Evolutionary conservation across 2,113 vertebrate genomes (phyloP), one percentile per base, ranked within the genome.

Genomic region (Mirza zaza): DNA sequence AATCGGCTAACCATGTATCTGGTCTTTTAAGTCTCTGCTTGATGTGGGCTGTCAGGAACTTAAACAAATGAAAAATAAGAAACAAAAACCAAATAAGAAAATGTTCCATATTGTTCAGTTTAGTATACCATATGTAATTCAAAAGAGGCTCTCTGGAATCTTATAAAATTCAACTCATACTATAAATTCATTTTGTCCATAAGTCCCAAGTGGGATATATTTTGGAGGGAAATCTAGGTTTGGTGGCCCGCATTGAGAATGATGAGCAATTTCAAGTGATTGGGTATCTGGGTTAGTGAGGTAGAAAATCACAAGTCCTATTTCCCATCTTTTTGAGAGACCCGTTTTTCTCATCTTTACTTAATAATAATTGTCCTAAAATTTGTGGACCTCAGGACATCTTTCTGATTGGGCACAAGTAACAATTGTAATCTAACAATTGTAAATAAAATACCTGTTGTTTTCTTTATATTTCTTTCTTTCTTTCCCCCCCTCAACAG

Each of bases 61-160:
- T 81, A 18, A 90, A 80, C 36, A 90, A 83, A 68, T 55, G 21
- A 80, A 93, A 90, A 96, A 90, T 59, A 59, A 73, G 11, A 79
- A 92, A 91, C 20, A 70, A 75, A 91, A 80, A 8, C 10, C 20
- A 61, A 86, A 42, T 57, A 70, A 70, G 23, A 77, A 90, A 92
- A 75, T 85, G 5, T 20, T 80, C 34, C 57, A 42, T 67, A 94
- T 45, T 81, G 34, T 21, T 76, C 76, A 93, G 6, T 17, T 80
- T 70, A 50, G 52, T 29, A 79, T 71, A 57, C 12, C 70, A 96
- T 76, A 85, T 21, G 52, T 63, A 87, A 52, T 90, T 92, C 21
- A 70, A 57, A 87, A 84, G 57, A 81, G 11, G 27, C 20, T 10
- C 2, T 25, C 2, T 68, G 21, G 23, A 50, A 36, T 61, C 20